These are phyloP conservation scores for Eupithecia subfuscata DNA, from an alignment of 2,888 invertebrate species.

Conservation along the genomic window DNA sequence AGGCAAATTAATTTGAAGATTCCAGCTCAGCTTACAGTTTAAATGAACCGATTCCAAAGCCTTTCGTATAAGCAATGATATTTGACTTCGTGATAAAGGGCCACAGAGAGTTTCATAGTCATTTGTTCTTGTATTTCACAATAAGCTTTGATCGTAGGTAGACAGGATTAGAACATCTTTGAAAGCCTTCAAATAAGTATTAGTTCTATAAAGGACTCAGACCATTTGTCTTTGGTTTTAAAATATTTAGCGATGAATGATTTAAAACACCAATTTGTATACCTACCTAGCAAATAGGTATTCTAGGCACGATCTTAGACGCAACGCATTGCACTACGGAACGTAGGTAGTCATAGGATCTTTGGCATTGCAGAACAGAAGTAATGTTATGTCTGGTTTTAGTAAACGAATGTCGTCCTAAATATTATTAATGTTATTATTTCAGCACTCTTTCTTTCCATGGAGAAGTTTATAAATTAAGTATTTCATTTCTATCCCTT, in stretches of 20 bases:
- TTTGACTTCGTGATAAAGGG: conserved; percentile 58
- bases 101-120: conserved; percentile 20
- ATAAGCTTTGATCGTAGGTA: not conserved
- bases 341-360: no score
- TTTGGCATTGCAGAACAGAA: no score
- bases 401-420: no score
- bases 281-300: no score
- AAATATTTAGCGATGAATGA: not conserved
- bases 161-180: not conserved
- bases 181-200: not conserved
- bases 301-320: no score
- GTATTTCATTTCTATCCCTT: no score
- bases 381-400: no score
- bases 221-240: not conserved
- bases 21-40: conserved; percentile 59
- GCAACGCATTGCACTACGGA: no score
- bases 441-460: no score
- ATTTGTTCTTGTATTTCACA: conserved; percentile 6
- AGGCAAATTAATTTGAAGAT: conserved; percentile 58
- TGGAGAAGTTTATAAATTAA: no score
- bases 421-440: no score
- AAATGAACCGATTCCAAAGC: conserved; percentile 61
- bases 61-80: conserved; percentile 50
- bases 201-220: not conserved
- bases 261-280: no score